Evolutionary conservation across 2,888 invertebrate genomes (phyloP).

Genomic region (Tanytarsus gracilentus): DNA sequence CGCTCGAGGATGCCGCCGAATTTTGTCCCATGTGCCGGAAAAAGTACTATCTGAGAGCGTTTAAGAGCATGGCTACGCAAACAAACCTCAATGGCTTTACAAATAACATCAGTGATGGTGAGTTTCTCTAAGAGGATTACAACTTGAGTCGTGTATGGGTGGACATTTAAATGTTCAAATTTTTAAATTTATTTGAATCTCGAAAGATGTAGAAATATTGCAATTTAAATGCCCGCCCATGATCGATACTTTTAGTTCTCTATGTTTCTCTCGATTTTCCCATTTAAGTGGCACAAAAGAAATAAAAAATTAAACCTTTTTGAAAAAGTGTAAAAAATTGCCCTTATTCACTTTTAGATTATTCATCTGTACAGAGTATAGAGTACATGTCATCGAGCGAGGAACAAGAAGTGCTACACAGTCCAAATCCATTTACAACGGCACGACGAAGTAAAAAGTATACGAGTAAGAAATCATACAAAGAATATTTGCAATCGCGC

Average conservation of each 20-base stretch:
- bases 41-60: slow-evolving; percentile 41
- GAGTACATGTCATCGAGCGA: slow-evolving; percentile 43
- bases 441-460: slow-evolving; percentile 43
- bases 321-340: background rate
- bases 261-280: no score
- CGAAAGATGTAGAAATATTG: background rate
- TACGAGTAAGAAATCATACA: slow-evolving; percentile 43
- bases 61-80: slow-evolving; percentile 38
- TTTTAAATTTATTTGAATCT: slow-evolving; percentile 28
- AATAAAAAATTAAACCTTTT: no score
- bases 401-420: slow-evolving; percentile 35
- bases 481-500: slow-evolving; percentile 42
- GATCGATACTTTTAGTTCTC: no score
- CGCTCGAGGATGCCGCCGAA: slow-evolving; percentile 33
- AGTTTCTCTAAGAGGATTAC: slow-evolving; percentile 6
- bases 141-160: background rate
- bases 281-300: no score
- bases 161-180: background rate
- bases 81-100: slow-evolving; percentile 34
- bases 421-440: slow-evolving; percentile 37
- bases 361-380: slow-evolving; percentile 25
- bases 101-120: slow-evolving; percentile 33
- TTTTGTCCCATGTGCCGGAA: slow-evolving; percentile 42
- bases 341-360: slow-evolving; percentile 10
- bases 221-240: no score